phyloP scores from a whole-genome alignment of 2,797 vertebrate genomes.

The Chromis chromis region DNA sequence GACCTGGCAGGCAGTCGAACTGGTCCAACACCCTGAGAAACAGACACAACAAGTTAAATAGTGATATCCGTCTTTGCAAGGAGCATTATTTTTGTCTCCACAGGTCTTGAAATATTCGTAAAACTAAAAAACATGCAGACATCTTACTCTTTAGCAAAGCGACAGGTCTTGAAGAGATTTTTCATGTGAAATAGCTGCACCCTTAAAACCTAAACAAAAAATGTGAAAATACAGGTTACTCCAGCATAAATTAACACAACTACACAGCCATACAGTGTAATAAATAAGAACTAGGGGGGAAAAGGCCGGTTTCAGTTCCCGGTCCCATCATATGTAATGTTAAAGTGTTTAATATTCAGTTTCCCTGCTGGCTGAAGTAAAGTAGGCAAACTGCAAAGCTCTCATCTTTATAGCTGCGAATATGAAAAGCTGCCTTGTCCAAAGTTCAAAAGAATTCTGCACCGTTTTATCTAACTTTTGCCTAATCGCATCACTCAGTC shows the following conservation, averaged over 20 bases:
- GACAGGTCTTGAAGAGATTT: slow-evolving; percentile 96
- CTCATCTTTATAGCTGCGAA: not conserved
- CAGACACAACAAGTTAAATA: not conserved
- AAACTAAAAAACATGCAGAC: not conserved
- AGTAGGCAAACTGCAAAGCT: not conserved
- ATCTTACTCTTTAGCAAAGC: slow-evolving; percentile 93
- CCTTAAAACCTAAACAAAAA: slow-evolving; percentile 87
- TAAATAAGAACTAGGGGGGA: not conserved
- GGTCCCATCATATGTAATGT: not conserved
- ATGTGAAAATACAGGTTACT: not conserved
- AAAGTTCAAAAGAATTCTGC: not conserved
- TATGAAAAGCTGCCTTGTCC: not conserved
- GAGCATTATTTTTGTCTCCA: too few relatives aligned
- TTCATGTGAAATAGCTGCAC: slow-evolving; percentile 96
- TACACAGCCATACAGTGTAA: not conserved
- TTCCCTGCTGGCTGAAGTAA: not conserved
- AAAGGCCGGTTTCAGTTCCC: not conserved
- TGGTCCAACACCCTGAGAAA: slow-evolving; percentile 88
- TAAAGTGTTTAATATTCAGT: slow-evolving; percentile 1
- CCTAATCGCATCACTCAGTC: too few relatives aligned
- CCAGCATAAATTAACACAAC: not conserved
- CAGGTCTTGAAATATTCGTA: not conserved
- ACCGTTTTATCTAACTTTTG: too few relatives aligned
- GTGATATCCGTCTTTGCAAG: not conserved
- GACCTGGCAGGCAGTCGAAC: slow-evolving; percentile 91